phyloP scores from a whole-genome alignment of 2,888 invertebrate genomes.

The Himalopsyche tibetana region DNA sequence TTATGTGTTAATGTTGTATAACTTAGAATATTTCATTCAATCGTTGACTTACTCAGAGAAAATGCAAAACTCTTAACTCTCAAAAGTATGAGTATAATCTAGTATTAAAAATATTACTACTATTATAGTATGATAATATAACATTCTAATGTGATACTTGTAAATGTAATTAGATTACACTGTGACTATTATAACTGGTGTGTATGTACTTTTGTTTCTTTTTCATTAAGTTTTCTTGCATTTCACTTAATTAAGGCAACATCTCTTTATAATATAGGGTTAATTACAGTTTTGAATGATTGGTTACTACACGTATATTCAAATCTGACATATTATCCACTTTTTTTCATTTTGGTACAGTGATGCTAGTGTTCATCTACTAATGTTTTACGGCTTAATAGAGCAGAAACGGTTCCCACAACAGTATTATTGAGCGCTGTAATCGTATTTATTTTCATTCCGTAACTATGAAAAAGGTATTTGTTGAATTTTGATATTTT shows the following conservation, averaged over 20 bases:
- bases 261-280: not conserved
- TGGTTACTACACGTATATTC: too few relatives aligned
- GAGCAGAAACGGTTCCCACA: too few relatives aligned
- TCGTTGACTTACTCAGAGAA: constrained; percentile 23
- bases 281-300: too few relatives aligned
- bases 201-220: constrained; percentile 11
- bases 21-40: not conserved
- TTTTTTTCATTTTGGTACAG: too few relatives aligned
- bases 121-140: constrained; percentile 44
- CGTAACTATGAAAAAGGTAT: too few relatives aligned
- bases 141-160: constrained; percentile 56
- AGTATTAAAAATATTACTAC: constrained; percentile 44
- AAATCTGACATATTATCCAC: too few relatives aligned
- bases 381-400: too few relatives aligned
- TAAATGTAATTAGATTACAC: constrained; percentile 50
- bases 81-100: constrained; percentile 46
- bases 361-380: too few relatives aligned
- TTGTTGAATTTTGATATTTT: too few relatives aligned
- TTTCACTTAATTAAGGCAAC: constrained; percentile 17
- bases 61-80: constrained; percentile 12
- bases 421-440: too few relatives aligned
- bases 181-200: constrained; percentile 26
- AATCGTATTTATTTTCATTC: too few relatives aligned
- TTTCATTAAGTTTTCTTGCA: constrained; percentile 31
- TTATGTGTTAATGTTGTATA: not conserved